Percentiles rank a stretch among this genome's conserved stretches.
Conservation (phyloP, 2,888 invertebrate species). For the Leptinotarsa haldemani region DNA sequence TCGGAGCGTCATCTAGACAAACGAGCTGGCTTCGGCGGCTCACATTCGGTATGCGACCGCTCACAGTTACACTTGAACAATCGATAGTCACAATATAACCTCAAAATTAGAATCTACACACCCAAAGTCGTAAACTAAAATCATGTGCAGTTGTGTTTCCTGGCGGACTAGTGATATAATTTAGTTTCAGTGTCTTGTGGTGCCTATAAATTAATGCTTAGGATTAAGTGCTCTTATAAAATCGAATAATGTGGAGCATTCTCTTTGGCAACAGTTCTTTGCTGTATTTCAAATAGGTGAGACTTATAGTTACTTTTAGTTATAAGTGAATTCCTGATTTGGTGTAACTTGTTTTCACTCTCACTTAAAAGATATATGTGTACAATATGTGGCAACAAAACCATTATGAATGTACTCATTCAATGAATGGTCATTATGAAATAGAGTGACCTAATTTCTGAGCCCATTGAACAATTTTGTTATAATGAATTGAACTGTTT, state of each 20-base stretch:
- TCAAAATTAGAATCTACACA: slow-evolving; percentile 38
- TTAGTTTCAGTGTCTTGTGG: slow-evolving; percentile 39
- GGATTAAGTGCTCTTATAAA: slow-evolving; percentile 44
- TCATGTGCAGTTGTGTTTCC: slow-evolving; percentile 40
- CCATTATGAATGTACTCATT: background rate
- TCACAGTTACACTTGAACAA: slow-evolving; percentile 29
- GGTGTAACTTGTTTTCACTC: too few relatives aligned
- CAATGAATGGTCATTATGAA: slow-evolving; percentile 20
- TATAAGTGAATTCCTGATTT: too few relatives aligned
- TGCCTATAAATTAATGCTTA: slow-evolving; percentile 32
- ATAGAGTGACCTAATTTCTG: slow-evolving; percentile 26
- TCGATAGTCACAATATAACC: slow-evolving; percentile 50
- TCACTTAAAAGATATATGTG: too few relatives aligned
- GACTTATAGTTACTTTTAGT: slow-evolving; percentile 5
- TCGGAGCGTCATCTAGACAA: slow-evolving; percentile 37
- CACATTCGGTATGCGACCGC: slow-evolving; percentile 45
- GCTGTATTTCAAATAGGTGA: slow-evolving; percentile 42
- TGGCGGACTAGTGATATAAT: slow-evolving; percentile 46
- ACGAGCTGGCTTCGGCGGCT: slow-evolving; percentile 34
- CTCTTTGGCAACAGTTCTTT: slow-evolving; percentile 34
- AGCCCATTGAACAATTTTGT: slow-evolving; percentile 5
- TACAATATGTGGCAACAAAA: too few relatives aligned
- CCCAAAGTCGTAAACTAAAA: slow-evolving; percentile 28
- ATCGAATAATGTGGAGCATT: slow-evolving; percentile 38
- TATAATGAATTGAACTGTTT: slow-evolving; percentile 11